Percentiles rank a stretch among this genome's conserved stretches.
These are phyloP conservation scores for Hippoglossus stenolepis DNA, from an alignment of 2,113 vertebrate species.

Conservation along the genomic window DNA sequence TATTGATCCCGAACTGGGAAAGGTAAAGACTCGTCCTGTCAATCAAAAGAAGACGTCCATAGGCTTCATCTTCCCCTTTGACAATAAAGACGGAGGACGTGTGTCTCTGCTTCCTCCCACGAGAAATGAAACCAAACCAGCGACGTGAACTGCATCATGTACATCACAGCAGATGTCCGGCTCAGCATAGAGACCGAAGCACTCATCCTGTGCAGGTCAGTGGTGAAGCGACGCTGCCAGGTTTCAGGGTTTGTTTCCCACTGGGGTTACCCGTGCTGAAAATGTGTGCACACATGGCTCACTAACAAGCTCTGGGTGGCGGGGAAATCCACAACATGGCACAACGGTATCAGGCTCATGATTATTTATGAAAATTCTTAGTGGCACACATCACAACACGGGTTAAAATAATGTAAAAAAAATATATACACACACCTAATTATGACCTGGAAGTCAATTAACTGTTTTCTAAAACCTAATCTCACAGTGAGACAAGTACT, in stretches of 20 bases:
- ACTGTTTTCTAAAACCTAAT: not conserved
- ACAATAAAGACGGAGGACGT: too few relatives aligned
- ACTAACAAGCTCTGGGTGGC: too few relatives aligned
- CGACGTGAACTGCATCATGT: not conserved
- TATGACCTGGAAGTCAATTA: not conserved
- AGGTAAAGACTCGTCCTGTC: too few relatives aligned
- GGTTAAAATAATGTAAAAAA: too few relatives aligned
- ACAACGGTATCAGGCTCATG: not conserved
- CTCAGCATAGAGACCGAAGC: slow-evolving; percentile 38
- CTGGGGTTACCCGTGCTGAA: slow-evolving; percentile 60
- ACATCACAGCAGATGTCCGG: slow-evolving; percentile 52
- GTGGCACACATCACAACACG: not conserved
- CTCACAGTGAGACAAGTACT: too few relatives aligned
- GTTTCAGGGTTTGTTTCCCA: slow-evolving; percentile 31
- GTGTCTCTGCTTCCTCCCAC: too few relatives aligned
- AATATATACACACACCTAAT: not conserved
- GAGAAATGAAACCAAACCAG: too few relatives aligned
- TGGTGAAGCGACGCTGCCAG: slow-evolving; percentile 19
- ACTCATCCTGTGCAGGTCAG: slow-evolving; percentile 46
- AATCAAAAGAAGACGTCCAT: too few relatives aligned
- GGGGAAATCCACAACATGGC: slow-evolving; percentile 4
- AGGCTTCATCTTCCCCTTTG: not conserved
- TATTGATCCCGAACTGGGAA: too few relatives aligned
- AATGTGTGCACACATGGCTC: slow-evolving; percentile 14
- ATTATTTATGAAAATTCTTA: not conserved